Evolutionary conservation across 2,888 invertebrate species (phyloP).

Genomic region (Drosophila hamatofila): DNA sequence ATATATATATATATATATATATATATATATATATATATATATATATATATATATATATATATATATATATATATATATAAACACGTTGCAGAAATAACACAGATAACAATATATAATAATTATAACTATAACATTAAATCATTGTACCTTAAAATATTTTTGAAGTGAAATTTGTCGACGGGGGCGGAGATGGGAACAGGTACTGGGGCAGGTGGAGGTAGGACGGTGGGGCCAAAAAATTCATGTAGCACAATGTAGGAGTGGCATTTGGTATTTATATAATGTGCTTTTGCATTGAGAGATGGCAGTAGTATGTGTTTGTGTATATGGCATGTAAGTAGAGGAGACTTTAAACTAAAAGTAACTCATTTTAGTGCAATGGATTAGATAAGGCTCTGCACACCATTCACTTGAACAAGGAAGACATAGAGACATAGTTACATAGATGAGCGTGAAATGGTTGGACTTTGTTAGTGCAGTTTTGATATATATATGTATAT

Average conservation of each 20-base stretch:
- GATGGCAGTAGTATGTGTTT: slow-evolving; percentile 4
- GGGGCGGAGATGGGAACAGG: background rate
- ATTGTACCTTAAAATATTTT: slow-evolving; percentile 48
- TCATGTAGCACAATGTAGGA: slow-evolving; percentile 39
- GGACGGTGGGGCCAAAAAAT: slow-evolving; percentile 19
- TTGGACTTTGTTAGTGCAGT: slow-evolving; percentile 5
- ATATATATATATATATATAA: too few relatives aligned
- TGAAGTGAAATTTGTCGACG: slow-evolving; percentile 7
- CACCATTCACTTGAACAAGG: slow-evolving; percentile 36
- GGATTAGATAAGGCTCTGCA: slow-evolving; percentile 25
- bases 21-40: background rate
- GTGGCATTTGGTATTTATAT: slow-evolving; percentile 13
- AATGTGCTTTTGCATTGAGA: slow-evolving; percentile 29
- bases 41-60: background rate
- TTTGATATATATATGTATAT: background rate
- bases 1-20: slow-evolving; percentile 13
- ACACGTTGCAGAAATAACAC: slow-evolving; percentile 4
- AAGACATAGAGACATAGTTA: slow-evolving; percentile 8
- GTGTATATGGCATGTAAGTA: slow-evolving; percentile 12
- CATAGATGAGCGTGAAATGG: slow-evolving; percentile 5
- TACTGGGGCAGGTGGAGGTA: background rate
- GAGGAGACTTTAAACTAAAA: slow-evolving; percentile 10
- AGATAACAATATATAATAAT: slow-evolving; percentile 11
- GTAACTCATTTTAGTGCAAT: slow-evolving; percentile 24
- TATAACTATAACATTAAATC: slow-evolving; percentile 28